Base-by-base conservation (phyloP, 1,140 invertebrate genomes). In the Panagrolaimus sp. region DNA sequence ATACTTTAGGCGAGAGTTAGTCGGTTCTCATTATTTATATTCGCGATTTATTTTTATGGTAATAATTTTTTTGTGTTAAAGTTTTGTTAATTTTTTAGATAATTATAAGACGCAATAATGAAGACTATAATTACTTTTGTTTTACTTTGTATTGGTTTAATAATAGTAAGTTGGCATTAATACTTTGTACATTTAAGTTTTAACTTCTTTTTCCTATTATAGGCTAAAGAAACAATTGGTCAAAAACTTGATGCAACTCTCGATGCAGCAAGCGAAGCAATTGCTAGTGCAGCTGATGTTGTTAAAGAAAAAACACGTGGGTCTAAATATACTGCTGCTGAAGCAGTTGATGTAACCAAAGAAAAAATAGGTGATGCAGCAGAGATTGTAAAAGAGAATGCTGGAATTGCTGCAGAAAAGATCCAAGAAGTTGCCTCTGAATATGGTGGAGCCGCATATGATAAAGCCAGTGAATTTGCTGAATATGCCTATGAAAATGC, bases 251-350 rank as follows among this genome's bases (percentile, higher is more conserved):
- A 57, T 57, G 27, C 20, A 1, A 57, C 51, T 13, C 20, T 57
- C 20, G 51, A 57, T 57, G 20, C 20, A 20, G 13, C 51, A 11
- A 57, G 27, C 8, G 51, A 57, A 57, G 51, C 20, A 0, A 27
- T 57, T 11, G 27, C 20, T 20, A 57, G 51, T 57, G 51, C 51
- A 57, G 20, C 51, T 57, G 51, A 57, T 16, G 51, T 27, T 57
- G 51, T 27, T 27, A 27, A 20, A 57, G 51, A 57, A 11, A 27
- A 20, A 11, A 27, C 51, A n/a, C 9, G 27, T 57, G 51, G 27
- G 14, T 20, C 51, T 27, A 27, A 27, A 23, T 27, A 53, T 9
- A 53, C 8, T 9, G 51, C 51, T 20, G 51, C 8, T 53, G 51
- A 53, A 9, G 51, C 51, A n/a, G 51, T 27, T 27, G 51, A 53